A percentile compares a stretch with the other conserved stretches of the same genome.
Evolutionary conservation across 2,888 invertebrate species (phyloP).

Genomic region (Theretra japonica): DNA sequence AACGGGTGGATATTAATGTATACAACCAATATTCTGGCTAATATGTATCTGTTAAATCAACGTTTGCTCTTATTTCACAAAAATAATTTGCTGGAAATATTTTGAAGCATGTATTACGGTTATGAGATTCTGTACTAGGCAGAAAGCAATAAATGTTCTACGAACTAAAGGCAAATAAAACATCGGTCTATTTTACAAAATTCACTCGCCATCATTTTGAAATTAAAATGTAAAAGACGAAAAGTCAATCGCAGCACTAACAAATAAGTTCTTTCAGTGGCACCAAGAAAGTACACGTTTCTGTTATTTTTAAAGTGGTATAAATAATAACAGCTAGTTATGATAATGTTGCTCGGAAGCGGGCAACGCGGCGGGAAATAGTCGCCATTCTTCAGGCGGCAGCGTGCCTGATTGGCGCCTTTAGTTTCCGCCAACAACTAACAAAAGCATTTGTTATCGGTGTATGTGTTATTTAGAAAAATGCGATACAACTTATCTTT

Average conservation of each 20-base stretch:
- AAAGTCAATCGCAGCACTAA: background rate
- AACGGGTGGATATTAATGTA: background rate
- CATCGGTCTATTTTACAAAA: too few species aligned
- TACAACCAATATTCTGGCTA: too few species aligned
- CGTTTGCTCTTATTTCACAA: too few species aligned
- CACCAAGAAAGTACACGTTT: slow-evolving; percentile 13
- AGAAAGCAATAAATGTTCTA: too few species aligned
- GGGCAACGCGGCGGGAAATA: slow-evolving; percentile 70
- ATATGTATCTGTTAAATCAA: too few species aligned
- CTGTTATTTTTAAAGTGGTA: slow-evolving; percentile 34
- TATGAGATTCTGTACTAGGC: too few species aligned
- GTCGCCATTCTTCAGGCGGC: slow-evolving; percentile 65
- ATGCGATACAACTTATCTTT: background rate
- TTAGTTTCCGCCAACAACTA: slow-evolving; percentile 48
- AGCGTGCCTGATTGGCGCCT: slow-evolving; percentile 62
- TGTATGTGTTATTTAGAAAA: slow-evolving; percentile 16
- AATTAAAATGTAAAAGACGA: background rate
- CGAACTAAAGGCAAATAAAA: too few species aligned
- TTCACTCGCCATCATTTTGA: background rate
- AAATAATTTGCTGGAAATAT: too few species aligned
- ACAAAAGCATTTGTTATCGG: slow-evolving; percentile 16
- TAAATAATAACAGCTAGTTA: slow-evolving; percentile 66
- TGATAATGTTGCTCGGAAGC: slow-evolving; percentile 68
- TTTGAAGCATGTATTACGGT: too few species aligned
- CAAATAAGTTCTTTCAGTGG: slow-evolving; percentile 4